Conservation (phyloP, 2,797 vertebrate species). For the Saguinus oedipus region DNA sequence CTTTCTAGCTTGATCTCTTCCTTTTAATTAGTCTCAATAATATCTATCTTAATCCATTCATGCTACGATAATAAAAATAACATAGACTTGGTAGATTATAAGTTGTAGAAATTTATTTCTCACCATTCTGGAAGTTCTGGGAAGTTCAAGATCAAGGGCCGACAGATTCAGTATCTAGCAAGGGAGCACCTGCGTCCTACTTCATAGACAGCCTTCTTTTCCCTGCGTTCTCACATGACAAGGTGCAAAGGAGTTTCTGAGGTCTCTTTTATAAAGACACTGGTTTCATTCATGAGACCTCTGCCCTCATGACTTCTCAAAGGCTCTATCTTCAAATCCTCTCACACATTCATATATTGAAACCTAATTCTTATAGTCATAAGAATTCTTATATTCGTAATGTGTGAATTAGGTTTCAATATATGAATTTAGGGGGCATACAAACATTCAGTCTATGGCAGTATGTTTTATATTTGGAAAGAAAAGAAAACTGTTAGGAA, state of each 20-base stretch:
- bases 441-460: background rate
- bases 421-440: background rate
- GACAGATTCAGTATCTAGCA: background rate
- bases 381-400: too few species aligned
- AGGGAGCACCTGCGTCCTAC: background rate
- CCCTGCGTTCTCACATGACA: background rate
- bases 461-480: background rate
- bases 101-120: background rate
- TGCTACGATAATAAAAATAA: background rate
- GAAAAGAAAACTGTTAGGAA: background rate
- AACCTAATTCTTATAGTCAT: too few species aligned
- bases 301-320: background rate
- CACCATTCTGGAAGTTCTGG: background rate
- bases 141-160: background rate
- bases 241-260: background rate
- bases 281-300: background rate
- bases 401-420: background rate
- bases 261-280: background rate
- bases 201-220: background rate
- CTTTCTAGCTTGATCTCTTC: conserved; percentile 10
- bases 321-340: background rate
- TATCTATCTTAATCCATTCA: background rate
- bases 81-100: background rate
- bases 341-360: background rate
- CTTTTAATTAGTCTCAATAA: background rate